Evolutionary conservation across 2,797 vertebrate species (phyloP).

Genomic region (Sebastes itinus): DNA sequence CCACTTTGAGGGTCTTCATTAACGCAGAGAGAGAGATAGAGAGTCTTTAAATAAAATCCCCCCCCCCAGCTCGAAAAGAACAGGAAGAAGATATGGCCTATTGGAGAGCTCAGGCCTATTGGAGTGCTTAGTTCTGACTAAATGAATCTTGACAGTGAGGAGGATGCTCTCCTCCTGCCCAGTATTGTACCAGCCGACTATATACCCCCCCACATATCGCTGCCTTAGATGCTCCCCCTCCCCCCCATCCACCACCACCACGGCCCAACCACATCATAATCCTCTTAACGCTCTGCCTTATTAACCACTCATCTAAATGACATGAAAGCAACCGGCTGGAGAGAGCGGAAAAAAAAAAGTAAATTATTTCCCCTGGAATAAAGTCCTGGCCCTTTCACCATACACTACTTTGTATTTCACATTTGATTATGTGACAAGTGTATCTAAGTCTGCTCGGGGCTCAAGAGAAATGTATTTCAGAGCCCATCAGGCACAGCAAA

Average conservation of each 20-base stretch:
- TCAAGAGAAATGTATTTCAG: conserved; percentile 79
- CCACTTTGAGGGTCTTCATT: conserved; percentile 75
- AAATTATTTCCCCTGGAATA: conserved; percentile 83
- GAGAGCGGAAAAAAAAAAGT: conserved; percentile 61
- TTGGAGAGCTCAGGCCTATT: conserved; percentile 77
- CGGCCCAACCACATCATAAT: conserved; percentile 84
- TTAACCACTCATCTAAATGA: conserved; percentile 87
- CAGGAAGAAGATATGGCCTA: conserved; percentile 75
- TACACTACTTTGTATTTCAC: conserved; percentile 82
- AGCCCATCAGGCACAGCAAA: conserved; percentile 71
- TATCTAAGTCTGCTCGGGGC: conserved; percentile 82
- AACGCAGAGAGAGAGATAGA: conserved; percentile 70
- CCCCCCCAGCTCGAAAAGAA: conserved; percentile 55
- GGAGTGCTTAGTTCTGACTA: conserved; percentile 83
- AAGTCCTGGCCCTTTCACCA: conserved; percentile 75
- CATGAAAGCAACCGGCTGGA: conserved; percentile 81
- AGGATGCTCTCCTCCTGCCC: conserved; percentile 78
- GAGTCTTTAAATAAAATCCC: conserved; percentile 72
- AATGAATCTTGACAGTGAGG: conserved; percentile 86
- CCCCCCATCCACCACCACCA: conserved; percentile 44
- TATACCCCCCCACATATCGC: conserved; percentile 7
- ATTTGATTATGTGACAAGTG: conserved; percentile 86
- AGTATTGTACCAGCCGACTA: conserved; percentile 68
- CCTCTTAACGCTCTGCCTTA: conserved; percentile 88
- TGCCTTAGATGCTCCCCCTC: conserved; percentile 62